Evolutionary conservation across 2,888 invertebrate species (phyloP).

Genomic region (Chydorus sphaericus): DNA sequence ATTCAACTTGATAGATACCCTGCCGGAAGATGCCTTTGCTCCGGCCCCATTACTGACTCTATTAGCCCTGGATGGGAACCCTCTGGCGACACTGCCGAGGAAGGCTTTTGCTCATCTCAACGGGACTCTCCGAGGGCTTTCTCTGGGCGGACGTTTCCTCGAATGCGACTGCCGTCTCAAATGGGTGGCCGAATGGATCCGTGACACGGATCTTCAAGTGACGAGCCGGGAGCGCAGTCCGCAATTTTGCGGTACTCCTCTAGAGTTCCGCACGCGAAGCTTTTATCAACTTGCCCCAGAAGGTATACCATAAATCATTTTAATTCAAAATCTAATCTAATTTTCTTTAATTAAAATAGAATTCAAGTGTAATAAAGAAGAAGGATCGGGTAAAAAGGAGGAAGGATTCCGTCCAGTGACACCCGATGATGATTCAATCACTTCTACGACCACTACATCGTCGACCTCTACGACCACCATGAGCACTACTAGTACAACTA

Average conservation of each 20-base stretch:
- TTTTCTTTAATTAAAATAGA: no score
- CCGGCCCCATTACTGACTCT: constrained; percentile 72
- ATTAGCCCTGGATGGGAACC: constrained; percentile 79
- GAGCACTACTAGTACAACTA: not conserved
- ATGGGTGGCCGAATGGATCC: constrained; percentile 85
- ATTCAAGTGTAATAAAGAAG: constrained; percentile 28
- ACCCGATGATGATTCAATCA: not conserved
- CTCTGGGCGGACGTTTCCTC: constrained; percentile 72
- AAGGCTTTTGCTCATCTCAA: constrained; percentile 63
- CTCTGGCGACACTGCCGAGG: constrained; percentile 65
- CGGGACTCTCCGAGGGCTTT: constrained; percentile 65
- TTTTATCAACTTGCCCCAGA: constrained; percentile 75
- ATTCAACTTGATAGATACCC: constrained; percentile 68
- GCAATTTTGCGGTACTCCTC: constrained; percentile 78
- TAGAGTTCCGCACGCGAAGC: constrained; percentile 59
- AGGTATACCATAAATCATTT: constrained; percentile 30
- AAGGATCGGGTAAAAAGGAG: constrained; percentile 4
- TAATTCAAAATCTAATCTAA: not conserved
- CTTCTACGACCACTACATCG: constrained; percentile 1
- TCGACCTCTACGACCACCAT: constrained; percentile 7
- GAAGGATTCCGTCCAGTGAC: no score
- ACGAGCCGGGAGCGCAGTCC: constrained; percentile 82
- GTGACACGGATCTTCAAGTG: constrained; percentile 72
- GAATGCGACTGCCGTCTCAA: constrained; percentile 74
- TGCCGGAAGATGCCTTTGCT: constrained; percentile 63